Evolutionary conservation across 2,888 invertebrate species (phyloP).

Genomic region (Epicampocera succincta): DNA sequence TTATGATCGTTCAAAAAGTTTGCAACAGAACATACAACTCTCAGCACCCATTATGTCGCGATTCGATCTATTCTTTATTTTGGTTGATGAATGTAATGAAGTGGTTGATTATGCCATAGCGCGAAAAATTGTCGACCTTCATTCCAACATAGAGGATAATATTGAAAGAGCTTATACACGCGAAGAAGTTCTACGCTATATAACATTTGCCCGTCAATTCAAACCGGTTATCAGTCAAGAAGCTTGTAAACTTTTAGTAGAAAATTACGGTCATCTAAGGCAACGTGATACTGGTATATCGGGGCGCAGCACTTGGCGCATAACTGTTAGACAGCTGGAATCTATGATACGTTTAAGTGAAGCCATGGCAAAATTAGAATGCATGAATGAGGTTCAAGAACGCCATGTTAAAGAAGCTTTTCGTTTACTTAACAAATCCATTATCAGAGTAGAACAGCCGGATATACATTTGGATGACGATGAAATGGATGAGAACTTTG

Average conservation of each 20-base stretch:
- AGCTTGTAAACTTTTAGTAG: conserved; percentile 91
- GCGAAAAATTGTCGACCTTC: conserved; percentile 96
- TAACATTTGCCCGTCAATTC: conserved; percentile 97
- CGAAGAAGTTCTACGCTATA: conserved; percentile 95
- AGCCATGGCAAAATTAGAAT: conserved; percentile 97
- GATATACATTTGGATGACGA: conserved; percentile 96
- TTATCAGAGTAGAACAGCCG: conserved; percentile 98
- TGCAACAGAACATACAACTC: conserved; percentile 96
- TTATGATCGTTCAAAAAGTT: conserved; percentile 95
- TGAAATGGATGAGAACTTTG: conserved; percentile 81
- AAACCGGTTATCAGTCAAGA: conserved; percentile 93
- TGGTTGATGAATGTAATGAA: conserved; percentile 98
- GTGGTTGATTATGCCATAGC: conserved; percentile 98
- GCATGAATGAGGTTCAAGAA: conserved; percentile 92
- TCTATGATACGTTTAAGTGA: conserved; percentile 98
- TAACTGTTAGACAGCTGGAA: conserved; percentile 97
- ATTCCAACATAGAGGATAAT: conserved; percentile 90
- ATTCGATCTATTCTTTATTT: conserved; percentile 98
- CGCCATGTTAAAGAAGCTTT: conserved; percentile 96
- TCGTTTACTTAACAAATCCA: conserved; percentile 95
- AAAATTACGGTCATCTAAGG: conserved; percentile 93
- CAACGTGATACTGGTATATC: conserved; percentile 89
- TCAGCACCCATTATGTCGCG: conserved; percentile 99
- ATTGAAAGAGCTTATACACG: conserved; percentile 92
- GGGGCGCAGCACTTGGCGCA: conserved; percentile 93